A percentile compares a stretch with the other conserved stretches of the same genome.
These are phyloP conservation scores for Sandelia bainsii DNA, from an alignment of 2,797 vertebrate species.

Conservation along the genomic window DNA sequence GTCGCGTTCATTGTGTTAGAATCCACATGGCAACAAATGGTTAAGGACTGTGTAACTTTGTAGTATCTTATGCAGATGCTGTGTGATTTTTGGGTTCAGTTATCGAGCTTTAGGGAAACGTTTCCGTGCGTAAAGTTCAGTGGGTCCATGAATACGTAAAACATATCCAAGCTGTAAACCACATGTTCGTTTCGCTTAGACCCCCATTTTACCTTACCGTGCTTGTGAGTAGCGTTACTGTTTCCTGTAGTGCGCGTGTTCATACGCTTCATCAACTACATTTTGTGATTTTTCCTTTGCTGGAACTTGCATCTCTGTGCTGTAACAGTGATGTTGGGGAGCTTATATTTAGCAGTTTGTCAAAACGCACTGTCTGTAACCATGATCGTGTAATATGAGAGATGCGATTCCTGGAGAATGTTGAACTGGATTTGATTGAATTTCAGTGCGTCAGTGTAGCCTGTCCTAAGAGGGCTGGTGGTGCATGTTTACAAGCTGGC, in stretches of 20 bases:
- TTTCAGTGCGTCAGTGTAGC: neutral
- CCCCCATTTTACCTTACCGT: conserved; percentile 36
- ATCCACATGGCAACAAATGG: neutral
- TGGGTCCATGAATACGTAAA: neutral
- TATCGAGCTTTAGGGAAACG: accelerated
- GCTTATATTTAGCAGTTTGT: neutral
- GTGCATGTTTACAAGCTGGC: neutral
- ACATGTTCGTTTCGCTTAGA: conserved; percentile 26
- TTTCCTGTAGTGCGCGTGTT: neutral
- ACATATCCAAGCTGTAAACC: neutral
- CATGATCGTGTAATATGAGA: neutral
- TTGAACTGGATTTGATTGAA: neutral
- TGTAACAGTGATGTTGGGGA: neutral
- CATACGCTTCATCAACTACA: too few species aligned
- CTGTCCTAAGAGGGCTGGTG: too few species aligned
- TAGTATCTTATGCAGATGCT: accelerated
- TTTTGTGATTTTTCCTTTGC: neutral
- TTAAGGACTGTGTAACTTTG: neutral
- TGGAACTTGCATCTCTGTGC: too few species aligned
- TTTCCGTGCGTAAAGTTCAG: conserved; percentile 36
- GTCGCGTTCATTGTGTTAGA: too few species aligned
- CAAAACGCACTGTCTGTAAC: neutral
- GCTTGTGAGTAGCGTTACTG: neutral
- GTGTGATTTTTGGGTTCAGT: neutral
- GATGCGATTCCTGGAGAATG: neutral